Evolutionary conservation across 1,140 invertebrate species (phyloP).

Genomic region (Heliconius himera): DNA sequence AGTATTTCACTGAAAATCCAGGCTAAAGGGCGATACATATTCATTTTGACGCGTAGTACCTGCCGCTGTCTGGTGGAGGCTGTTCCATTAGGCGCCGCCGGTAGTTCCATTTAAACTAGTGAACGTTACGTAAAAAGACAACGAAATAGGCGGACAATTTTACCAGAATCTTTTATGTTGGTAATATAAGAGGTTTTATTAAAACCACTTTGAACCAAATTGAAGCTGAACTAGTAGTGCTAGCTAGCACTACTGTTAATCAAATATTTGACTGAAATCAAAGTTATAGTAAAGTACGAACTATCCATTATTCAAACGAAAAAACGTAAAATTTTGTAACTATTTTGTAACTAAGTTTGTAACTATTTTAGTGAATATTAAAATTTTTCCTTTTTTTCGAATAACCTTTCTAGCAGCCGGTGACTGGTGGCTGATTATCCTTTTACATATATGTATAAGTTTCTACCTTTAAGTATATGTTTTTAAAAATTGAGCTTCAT

Average conservation of each 20-base stretch:
- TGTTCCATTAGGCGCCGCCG: conserved; percentile 37
- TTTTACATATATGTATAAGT: too few species aligned
- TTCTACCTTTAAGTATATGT: neutral
- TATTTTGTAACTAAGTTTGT: too few species aligned
- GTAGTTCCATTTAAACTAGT: conserved; percentile 40
- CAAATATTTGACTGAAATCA: too few species aligned
- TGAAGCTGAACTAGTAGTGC: neutral
- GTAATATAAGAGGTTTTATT: conserved; percentile 13
- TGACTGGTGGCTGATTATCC: too few species aligned
- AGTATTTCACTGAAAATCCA: conserved; percentile 31
- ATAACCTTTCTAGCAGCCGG: neutral
- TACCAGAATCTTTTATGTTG: conserved; percentile 19
- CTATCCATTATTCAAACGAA: too few species aligned
- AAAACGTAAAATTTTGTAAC: neutral
- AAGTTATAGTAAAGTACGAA: too few species aligned
- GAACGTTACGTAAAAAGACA: conserved; percentile 34
- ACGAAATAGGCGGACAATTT: conserved; percentile 25
- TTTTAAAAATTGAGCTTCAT: too few species aligned
- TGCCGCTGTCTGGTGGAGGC: conserved; percentile 27
- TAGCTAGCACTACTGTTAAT: too few species aligned
- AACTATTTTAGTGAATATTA: neutral
- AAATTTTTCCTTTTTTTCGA: neutral
- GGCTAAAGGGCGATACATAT: conserved; percentile 31
- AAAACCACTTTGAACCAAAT: neutral
- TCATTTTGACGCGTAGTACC: conserved; percentile 32